These are phyloP conservation scores for Pammene fasciana DNA, from an alignment of 2,888 invertebrate genomes.

Conservation along the genomic window DNA sequence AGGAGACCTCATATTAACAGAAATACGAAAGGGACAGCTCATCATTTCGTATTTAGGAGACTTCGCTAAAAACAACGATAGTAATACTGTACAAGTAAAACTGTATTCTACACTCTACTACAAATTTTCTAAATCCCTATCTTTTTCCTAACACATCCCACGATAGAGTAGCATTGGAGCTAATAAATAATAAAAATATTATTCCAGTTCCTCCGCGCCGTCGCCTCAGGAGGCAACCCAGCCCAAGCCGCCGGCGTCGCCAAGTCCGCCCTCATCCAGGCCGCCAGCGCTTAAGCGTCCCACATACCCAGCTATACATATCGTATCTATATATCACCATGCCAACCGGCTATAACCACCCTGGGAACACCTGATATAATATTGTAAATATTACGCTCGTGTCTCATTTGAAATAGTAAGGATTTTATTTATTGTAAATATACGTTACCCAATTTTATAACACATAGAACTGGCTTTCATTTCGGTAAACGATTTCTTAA, in stretches of 20 bases:
- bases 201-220: slow-evolving; percentile 57
- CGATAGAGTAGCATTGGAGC: no score
- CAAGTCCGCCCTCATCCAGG: slow-evolving; percentile 52
- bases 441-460: slow-evolving; percentile 60
- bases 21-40: no score
- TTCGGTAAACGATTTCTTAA: slow-evolving; percentile 51
- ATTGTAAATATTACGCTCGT: slow-evolving; percentile 39
- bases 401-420: slow-evolving; percentile 37
- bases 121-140: no score
- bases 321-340: slow-evolving; percentile 47
- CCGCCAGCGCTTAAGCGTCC: slow-evolving; percentile 40
- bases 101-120: no score
- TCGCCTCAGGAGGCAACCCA: slow-evolving; percentile 53
- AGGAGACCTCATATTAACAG: no score
- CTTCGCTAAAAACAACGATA: no score
- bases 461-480: slow-evolving; percentile 66
- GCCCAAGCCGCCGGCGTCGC: slow-evolving; percentile 48
- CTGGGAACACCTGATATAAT: slow-evolving; percentile 29
- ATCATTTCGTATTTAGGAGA: no score
- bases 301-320: slow-evolving; percentile 43
- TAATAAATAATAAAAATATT: no score
- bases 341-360: slow-evolving; percentile 24
- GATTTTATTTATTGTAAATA: slow-evolving; percentile 62
- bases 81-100: no score
- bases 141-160: no score